Evolutionary conservation across 2,113 vertebrate genomes (phyloP).

Genomic region (Psophia crepitans): DNA sequence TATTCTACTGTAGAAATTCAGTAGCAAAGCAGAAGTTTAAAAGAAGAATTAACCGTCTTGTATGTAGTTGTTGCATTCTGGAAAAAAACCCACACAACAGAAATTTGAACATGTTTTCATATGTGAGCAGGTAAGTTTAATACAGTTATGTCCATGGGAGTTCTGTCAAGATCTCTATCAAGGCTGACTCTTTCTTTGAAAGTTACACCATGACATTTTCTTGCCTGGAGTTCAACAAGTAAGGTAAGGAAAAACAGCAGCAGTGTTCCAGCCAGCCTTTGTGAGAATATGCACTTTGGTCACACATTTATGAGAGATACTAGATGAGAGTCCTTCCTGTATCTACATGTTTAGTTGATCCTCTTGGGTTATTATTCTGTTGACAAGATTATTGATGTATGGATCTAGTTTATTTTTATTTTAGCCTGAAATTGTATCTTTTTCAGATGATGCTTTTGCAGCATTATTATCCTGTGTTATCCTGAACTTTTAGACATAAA

Average conservation of each 20-base stretch:
- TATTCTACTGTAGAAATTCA: background rate
- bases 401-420: background rate
- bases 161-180: background rate
- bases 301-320: background rate
- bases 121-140: background rate
- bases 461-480: background rate
- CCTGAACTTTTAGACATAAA: background rate
- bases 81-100: background rate
- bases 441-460: background rate
- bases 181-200: background rate
- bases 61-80: background rate
- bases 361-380: background rate
- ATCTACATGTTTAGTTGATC: background rate
- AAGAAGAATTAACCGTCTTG: background rate
- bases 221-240: background rate
- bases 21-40: background rate
- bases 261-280: background rate
- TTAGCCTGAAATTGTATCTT: background rate
- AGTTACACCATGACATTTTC: background rate
- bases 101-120: background rate
- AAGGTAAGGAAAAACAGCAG: background rate
- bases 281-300: background rate
- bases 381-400: fast-evolving
- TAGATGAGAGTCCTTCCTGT: background rate
- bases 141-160: background rate